phyloP scores from a whole-genome alignment of 2,888 invertebrate genomes.

The Drosophila differens region DNA sequence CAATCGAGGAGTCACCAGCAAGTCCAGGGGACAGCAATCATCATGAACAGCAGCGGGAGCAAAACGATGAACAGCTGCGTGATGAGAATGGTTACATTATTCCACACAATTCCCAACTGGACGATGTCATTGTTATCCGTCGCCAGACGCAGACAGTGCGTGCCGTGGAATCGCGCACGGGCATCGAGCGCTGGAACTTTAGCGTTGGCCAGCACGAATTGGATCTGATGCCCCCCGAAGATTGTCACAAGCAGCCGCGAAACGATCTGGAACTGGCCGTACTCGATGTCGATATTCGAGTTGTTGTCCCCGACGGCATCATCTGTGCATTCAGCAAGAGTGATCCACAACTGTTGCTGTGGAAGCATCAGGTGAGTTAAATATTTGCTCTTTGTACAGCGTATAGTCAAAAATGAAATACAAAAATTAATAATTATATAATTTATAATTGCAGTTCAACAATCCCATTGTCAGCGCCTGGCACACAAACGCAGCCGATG shows the following conservation, averaged over 20 bases:
- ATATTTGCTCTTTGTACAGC: background rate
- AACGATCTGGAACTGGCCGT: constrained; percentile 81
- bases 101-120: constrained; percentile 82
- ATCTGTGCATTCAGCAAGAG: constrained; percentile 89
- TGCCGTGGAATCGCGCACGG: constrained; percentile 94
- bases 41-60: constrained; percentile 2
- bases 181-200: constrained; percentile 97
- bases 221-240: constrained; percentile 86
- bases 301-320: constrained; percentile 90
- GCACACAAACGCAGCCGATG: constrained; percentile 89
- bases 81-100: constrained; percentile 58
- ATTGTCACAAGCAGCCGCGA: constrained; percentile 85
- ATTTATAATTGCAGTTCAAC: constrained; percentile 87
- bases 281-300: constrained; percentile 87
- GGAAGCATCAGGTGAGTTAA: constrained; percentile 90
- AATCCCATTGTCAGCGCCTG: constrained; percentile 95
- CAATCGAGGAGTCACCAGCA: constrained; percentile 37
- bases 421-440: background rate
- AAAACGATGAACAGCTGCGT: constrained; percentile 46
- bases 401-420: too few relatives aligned
- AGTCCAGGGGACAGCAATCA: constrained; percentile 12
- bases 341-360: constrained; percentile 87
- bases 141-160: constrained; percentile 94
- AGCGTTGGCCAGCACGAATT: constrained; percentile 96
- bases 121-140: constrained; percentile 91